These are phyloP conservation scores for Darevskia nairensis DNA, from an alignment of 2,797 vertebrate species.

Conservation along the genomic window DNA sequence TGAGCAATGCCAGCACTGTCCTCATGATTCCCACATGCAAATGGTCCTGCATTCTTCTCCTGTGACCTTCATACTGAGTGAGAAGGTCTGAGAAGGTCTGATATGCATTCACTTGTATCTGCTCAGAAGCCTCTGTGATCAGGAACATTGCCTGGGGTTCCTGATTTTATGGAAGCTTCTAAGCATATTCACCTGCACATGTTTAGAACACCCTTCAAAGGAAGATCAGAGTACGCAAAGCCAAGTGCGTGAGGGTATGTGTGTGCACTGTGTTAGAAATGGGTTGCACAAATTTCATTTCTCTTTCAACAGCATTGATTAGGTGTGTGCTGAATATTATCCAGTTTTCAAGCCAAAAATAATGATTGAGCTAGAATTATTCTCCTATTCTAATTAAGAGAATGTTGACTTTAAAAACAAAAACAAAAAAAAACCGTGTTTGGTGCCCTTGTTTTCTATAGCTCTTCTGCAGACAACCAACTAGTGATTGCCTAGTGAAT, in stretches of 20 bases:
- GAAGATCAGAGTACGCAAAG: too few species aligned
- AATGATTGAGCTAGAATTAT: fast-evolving
- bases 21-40: background rate
- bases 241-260: too few species aligned
- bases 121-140: background rate
- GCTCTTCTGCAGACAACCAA: background rate
- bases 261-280: background rate
- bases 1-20: background rate
- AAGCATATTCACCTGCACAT: background rate
- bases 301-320: background rate
- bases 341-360: background rate
- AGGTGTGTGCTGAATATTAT: background rate
- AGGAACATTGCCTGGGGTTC: background rate
- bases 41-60: background rate
- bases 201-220: background rate
- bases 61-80: background rate
- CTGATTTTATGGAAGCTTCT: background rate
- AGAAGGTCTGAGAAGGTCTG: background rate
- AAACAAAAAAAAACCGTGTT: too few species aligned
- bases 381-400: background rate
- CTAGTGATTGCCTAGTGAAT: background rate
- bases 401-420: background rate
- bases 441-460: background rate
- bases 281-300: background rate
- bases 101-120: background rate